Base-by-base conservation (phyloP, 2,888 invertebrate genomes). In the Orgyia antiqua region DNA sequence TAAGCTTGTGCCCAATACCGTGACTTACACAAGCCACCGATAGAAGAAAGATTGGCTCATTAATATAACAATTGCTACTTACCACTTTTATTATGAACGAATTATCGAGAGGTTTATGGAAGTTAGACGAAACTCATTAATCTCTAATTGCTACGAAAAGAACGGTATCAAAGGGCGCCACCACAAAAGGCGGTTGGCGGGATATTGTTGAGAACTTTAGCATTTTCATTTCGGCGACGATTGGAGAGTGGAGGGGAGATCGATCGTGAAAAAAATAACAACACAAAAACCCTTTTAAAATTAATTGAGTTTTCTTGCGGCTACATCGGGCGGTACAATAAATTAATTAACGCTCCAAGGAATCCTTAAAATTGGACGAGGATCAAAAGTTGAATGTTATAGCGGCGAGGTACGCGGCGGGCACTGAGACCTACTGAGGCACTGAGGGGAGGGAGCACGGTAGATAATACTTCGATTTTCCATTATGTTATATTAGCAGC, bases 271-370 rank as follows among this genome's bases (percentile, higher is more conserved):
- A 73, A 82, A 78, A 72, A 82, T 82, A 80, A 78, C 73, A 83
- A 84, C 83, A 84, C 75, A 83, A 84, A 83, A 86, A 83, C 86
- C 84, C 84, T 86, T 86, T 86, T 80, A 86, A 83, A 83, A 84
- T 86, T 84, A 86, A 86, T 84, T 86, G 86, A 84, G 83, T 86
- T 84, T 84, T 83, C 83, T 83, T 83, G 83, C 70, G 79, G 83
- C 76, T 76, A 83, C 80, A 80, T 77, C 70, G 73, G 62, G 67
- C 61, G 73, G 73, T 82, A 80, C 80, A 83, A 82, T 83, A 82
- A 84, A 86, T 84, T 84, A 83, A 86, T 84, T 83, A 84, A 79
- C 80, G 84, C 80, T 82, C 65, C 63, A 67, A 83, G 76, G 80
- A 83, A 82, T 82, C 79, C 75, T 80, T 77, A 82, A 83, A 83